A percentile compares a stretch with the other conserved stretches of the same genome.
phyloP scores from a whole-genome alignment of 2,797 vertebrate species.

The Tiaroga cobitis region DNA sequence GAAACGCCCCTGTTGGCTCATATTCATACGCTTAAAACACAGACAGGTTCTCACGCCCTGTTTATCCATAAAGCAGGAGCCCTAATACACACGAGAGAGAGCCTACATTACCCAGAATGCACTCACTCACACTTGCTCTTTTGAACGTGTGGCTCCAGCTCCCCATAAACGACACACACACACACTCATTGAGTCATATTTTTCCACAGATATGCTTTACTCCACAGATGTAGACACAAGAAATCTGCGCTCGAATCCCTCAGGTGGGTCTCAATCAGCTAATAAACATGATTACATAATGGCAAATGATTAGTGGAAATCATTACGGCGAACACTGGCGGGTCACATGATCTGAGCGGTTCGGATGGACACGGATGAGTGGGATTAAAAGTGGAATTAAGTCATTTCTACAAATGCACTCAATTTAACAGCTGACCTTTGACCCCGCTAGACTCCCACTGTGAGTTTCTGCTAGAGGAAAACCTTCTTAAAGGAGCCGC shows the following conservation, averaged over 20 bases:
- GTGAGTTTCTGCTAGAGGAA: background rate
- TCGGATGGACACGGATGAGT: constrained; percentile 51
- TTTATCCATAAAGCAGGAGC: background rate
- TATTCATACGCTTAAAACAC: background rate
- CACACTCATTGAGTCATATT: background rate
- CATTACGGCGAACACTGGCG: constrained; percentile 31
- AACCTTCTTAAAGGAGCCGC: constrained; percentile 30
- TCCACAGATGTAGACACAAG: background rate
- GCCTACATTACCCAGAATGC: constrained; percentile 33
- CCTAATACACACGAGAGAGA: background rate
- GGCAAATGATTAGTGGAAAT: constrained; percentile 56
- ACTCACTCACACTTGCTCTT: background rate
- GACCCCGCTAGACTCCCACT: constrained; percentile 21
- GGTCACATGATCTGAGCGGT: constrained; percentile 45
- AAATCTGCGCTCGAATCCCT: constrained; percentile 30
- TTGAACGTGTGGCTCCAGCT: background rate
- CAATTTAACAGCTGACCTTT: constrained; percentile 50
- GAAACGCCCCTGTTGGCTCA: background rate
- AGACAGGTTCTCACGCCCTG: background rate
- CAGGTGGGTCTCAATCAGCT: constrained; percentile 52
- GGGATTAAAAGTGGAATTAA: constrained; percentile 59
- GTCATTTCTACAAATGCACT: constrained; percentile 50
- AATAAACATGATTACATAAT: constrained; percentile 58
- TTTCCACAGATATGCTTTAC: constrained; percentile 7
- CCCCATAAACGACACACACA: background rate